Evolutionary conservation across 2,888 invertebrate species (phyloP).

Genomic region (Amitus sp.): DNA sequence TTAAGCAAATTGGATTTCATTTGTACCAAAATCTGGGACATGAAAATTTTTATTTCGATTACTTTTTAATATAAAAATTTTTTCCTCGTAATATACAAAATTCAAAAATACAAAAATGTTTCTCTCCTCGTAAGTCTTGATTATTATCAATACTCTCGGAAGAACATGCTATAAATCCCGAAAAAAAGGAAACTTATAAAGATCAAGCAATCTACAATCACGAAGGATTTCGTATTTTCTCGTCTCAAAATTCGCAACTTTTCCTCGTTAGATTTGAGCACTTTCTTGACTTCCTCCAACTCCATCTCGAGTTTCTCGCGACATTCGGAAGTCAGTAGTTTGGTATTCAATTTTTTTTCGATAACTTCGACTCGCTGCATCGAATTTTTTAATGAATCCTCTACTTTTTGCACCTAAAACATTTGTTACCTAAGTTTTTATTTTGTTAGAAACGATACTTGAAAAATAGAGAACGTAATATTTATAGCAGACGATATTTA

Average conservation of each 20-base stretch:
- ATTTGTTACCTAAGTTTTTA: too few species aligned
- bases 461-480: too few species aligned
- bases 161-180: conserved; percentile 39
- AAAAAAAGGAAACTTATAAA: conserved; percentile 47
- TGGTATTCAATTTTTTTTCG: conserved; percentile 50
- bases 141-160: conserved; percentile 15
- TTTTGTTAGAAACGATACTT: too few species aligned
- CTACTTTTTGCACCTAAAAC: conserved; percentile 53
- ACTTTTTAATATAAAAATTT: too few species aligned
- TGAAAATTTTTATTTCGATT: too few species aligned
- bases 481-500: background rate
- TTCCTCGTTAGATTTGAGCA: conserved; percentile 52
- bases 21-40: too few species aligned
- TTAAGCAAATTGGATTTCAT: too few species aligned
- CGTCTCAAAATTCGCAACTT: conserved; percentile 47
- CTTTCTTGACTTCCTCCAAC: conserved; percentile 51
- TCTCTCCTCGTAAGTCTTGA: too few species aligned
- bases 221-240: conserved; percentile 55
- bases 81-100: too few species aligned
- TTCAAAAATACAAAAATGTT: too few species aligned
- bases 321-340: conserved; percentile 49
- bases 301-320: conserved; percentile 55
- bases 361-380: conserved; percentile 50
- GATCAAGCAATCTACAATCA: conserved; percentile 51
- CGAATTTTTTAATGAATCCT: conserved; percentile 51